Base-by-base conservation (phyloP, 2,888 invertebrate species). In the Phoronis australis region DNA sequence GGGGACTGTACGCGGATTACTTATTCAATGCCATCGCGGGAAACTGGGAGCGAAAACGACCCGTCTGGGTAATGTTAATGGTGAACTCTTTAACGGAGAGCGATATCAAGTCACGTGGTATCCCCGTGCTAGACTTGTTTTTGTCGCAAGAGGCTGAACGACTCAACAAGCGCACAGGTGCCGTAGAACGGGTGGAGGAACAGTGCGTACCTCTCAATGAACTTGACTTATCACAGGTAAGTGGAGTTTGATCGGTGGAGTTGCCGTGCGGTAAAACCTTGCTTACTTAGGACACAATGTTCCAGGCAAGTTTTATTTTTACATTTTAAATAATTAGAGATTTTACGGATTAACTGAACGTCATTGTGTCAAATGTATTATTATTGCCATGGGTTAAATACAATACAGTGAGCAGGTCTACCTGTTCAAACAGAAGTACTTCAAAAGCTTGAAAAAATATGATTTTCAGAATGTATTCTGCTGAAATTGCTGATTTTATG, bases 11-110 rank as follows among this genome's bases (percentile, higher is more conserved):
- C 60, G 76, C 78, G 2, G 79, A 80, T 54, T 79, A 79, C 61
- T 68, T 80, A 43, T 80, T 78, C 62, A 74, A 76, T 48, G 75
- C 79, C 27, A 76, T 80, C 37, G 77, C 79, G 26, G 79, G 78
- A 22, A 78, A 79, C 62, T 82, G 82, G 82, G 77, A 80, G 52
- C 64, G 78, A 27, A 81, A 81, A 64, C 65, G 80, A 35, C 81
- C 82, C 1, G 76, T 82, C 31, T 82, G 82, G 82, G 75, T 81
- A 45, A 78, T 82, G 74, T 66, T 82, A 50, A 75, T 81, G 73
- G 70, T 82, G 40, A 80, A 81, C 62, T 80, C 81, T 22, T 63
- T 82, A 60, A 80, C 79, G 18, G 79, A 80, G 59, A 69, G 71
- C 54, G 77, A 79, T 60, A 69, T 80, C 31, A 69, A 71, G 55